Conservation (phyloP, 1,140 invertebrate species). For the Luehdorfia chinensis region DNA sequence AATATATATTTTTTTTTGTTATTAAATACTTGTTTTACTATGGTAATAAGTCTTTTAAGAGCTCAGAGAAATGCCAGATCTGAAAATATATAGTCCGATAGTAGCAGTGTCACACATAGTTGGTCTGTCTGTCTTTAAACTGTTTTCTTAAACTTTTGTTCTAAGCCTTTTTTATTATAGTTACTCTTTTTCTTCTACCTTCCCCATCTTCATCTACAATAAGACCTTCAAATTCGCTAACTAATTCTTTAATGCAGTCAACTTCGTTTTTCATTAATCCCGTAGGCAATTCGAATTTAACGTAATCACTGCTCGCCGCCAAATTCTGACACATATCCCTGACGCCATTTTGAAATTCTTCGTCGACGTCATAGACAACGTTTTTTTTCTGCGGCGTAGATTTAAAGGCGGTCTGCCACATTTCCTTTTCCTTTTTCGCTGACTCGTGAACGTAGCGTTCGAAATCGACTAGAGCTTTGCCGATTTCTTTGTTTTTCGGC, state of each 20-base stretch:
- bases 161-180: slow-evolving; percentile 43
- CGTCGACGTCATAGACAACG: slow-evolving; percentile 46
- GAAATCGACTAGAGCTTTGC: slow-evolving; percentile 57
- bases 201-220: slow-evolving; percentile 42
- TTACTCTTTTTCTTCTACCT: slow-evolving; percentile 43
- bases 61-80: too few species aligned
- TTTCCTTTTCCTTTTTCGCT: slow-evolving; percentile 37
- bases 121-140: too few species aligned
- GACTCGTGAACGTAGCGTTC: slow-evolving; percentile 43
- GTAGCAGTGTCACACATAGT: too few species aligned
- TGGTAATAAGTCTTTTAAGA: too few species aligned
- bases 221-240: slow-evolving; percentile 39
- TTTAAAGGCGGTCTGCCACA: slow-evolving; percentile 59
- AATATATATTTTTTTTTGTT: too few species aligned
- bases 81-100: too few species aligned
- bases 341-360: slow-evolving; percentile 51
- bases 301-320: slow-evolving; percentile 40
- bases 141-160: too few species aligned
- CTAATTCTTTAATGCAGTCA: slow-evolving; percentile 45
- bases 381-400: slow-evolving; percentile 32
- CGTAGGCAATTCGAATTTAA: slow-evolving; percentile 53
- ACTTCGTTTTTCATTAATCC: slow-evolving; percentile 50
- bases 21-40: too few species aligned
- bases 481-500: slow-evolving; percentile 72
- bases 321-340: slow-evolving; percentile 60